A percentile compares a stretch with the other conserved stretches of the same genome.
phyloP scores from a whole-genome alignment of 2,888 invertebrate species.

The Tanytarsus gracilentus region DNA sequence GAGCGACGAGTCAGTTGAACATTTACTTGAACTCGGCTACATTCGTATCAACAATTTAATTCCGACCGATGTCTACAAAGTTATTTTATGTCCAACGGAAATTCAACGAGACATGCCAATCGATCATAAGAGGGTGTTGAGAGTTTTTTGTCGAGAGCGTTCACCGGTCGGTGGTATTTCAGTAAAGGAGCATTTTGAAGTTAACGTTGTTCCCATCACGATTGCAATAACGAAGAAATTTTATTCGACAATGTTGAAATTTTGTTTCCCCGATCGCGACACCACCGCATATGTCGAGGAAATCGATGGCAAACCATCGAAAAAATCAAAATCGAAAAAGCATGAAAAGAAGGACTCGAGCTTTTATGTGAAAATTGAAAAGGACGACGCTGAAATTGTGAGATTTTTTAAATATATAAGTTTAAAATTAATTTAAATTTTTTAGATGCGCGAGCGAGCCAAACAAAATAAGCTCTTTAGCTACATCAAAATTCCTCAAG shows the following conservation, averaged over 20 bases:
- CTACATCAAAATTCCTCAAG: conserved; percentile 97
- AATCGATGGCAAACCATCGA: conserved; percentile 47
- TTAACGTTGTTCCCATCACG: conserved; percentile 89
- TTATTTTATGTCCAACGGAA: conserved; percentile 71
- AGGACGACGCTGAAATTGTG: conserved; percentile 81
- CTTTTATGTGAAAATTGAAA: conserved; percentile 81
- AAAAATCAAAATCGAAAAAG: conserved; percentile 47
- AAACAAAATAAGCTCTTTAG: conserved; percentile 98
- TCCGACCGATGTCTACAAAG: conserved; percentile 88
- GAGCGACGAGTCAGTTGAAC: conserved; percentile 95
- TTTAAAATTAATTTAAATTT: conserved; percentile 23
- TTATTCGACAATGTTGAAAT: conserved; percentile 93
- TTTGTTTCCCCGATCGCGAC: conserved; percentile 93
- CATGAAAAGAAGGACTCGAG: conserved; percentile 65
- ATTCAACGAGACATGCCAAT: conserved; percentile 79
- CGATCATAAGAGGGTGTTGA: conserved; percentile 81
- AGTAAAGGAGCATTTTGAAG: conserved; percentile 98
- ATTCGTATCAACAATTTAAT: conserved; percentile 90
- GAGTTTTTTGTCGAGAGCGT: conserved; percentile 91
- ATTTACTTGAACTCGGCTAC: conserved; percentile 91
- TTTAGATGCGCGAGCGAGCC: conserved; percentile 70
- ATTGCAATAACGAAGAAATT: conserved; percentile 91
- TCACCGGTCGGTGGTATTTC: conserved; percentile 98
- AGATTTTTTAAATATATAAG: conserved; percentile 47
- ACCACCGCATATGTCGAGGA: conserved; percentile 56